phyloP scores from a whole-genome alignment of 2,888 invertebrate species.

The Aplocera efformata region DNA sequence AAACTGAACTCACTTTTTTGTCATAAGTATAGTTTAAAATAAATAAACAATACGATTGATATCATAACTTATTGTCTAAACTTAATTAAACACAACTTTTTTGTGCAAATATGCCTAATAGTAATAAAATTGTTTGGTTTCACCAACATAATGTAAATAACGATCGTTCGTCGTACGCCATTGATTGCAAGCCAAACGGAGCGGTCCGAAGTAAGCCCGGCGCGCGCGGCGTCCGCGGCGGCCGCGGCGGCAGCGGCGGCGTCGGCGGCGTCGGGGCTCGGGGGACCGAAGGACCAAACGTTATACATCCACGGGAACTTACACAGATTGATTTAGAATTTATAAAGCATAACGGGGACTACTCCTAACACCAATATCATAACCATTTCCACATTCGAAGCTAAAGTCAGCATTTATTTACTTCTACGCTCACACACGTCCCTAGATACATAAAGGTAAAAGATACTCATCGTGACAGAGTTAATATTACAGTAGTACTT shows the following conservation, averaged over 20 bases:
- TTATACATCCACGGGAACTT: slow-evolving; percentile 24
- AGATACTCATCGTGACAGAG: slow-evolving; percentile 29
- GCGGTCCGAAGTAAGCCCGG: slow-evolving; percentile 31
- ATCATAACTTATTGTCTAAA: slow-evolving; percentile 80
- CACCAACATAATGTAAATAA: slow-evolving; percentile 59
- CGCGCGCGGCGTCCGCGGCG: too few relatives aligned
- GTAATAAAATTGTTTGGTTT: slow-evolving; percentile 74
- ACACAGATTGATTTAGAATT: slow-evolving; percentile 26
- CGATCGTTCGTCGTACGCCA: slow-evolving; percentile 30
- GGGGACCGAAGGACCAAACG: slow-evolving; percentile 7
- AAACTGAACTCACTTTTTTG: slow-evolving; percentile 81
- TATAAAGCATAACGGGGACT: slow-evolving; percentile 29
- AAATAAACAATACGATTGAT: slow-evolving; percentile 74
- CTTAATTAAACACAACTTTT: slow-evolving; percentile 81
- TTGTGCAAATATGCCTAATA: slow-evolving; percentile 81
- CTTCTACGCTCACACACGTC: slow-evolving; percentile 19
- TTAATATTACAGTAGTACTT: slow-evolving; percentile 30
- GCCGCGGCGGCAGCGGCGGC: too few relatives aligned
- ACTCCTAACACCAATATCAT: slow-evolving; percentile 24
- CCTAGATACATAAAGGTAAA: slow-evolving; percentile 24
- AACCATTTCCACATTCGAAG: slow-evolving; percentile 23
- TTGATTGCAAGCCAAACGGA: slow-evolving; percentile 37
- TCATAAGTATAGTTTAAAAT: slow-evolving; percentile 74
- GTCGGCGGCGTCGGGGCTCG: too few relatives aligned
- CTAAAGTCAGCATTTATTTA: slow-evolving; percentile 15